phyloP scores from a whole-genome alignment of 2,113 vertebrate species.

The Nesogale talazaci region DNA sequence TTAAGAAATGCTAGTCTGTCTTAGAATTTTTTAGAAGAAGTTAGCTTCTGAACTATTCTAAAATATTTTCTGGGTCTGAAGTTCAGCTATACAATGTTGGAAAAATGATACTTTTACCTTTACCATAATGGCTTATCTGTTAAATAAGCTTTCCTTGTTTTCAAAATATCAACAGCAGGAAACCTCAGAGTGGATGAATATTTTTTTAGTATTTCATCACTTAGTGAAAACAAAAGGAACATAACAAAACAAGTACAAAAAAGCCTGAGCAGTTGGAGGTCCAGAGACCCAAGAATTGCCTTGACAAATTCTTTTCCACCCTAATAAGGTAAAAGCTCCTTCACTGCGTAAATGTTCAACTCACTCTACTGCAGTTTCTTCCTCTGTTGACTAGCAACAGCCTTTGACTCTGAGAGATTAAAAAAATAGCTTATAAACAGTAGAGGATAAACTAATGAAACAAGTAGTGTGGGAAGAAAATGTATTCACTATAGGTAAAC shows the following conservation, averaged over 20 bases:
- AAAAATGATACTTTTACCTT: conserved; percentile 3
- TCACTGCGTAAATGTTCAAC: neutral
- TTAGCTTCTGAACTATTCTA: neutral
- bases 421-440: neutral
- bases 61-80: conserved; percentile 20
- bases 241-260: conserved; percentile 75
- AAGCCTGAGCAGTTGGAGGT: conserved; percentile 69
- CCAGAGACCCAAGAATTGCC: conserved; percentile 64
- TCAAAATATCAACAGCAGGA: conserved; percentile 78
- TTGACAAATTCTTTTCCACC: conserved; percentile 61
- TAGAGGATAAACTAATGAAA: conserved; percentile 59
- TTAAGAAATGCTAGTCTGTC: neutral
- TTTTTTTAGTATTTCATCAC: conserved; percentile 73
- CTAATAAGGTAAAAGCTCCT: conserved; percentile 51
- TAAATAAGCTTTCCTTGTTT: conserved; percentile 67
- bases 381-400: conserved; percentile 53
- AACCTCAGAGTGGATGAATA: conserved; percentile 77
- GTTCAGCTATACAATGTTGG: neutral
- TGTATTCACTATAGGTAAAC: neutral
- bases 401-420: conserved; percentile 42
- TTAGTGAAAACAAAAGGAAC: conserved; percentile 65
- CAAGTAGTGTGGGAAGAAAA: neutral
- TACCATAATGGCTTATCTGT: conserved; percentile 47
- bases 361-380: conserved; percentile 32
- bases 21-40: conserved; percentile 10